Evolutionary conservation across 1,140 invertebrate species (phyloP).

Genomic region (Octopus bimaculoides): DNA sequence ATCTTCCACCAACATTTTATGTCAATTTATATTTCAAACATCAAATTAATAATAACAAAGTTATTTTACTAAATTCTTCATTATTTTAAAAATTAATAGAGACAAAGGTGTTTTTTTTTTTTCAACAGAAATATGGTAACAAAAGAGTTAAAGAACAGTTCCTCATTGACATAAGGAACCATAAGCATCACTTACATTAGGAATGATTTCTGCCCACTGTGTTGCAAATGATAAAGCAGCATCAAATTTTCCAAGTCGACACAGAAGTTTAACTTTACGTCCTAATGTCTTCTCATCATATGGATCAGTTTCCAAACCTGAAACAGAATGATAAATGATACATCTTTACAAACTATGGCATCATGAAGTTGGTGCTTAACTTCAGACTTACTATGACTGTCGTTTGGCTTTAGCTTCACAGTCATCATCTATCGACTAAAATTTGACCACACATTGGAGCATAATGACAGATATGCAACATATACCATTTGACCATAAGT

Average conservation of each 20-base stretch:
- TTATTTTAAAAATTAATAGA: neutral
- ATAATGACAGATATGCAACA: too few relatives aligned
- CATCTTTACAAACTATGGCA: too few relatives aligned
- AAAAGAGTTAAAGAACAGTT: neutral
- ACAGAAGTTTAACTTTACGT: conserved; percentile 50
- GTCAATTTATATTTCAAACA: neutral
- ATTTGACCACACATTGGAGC: too few relatives aligned
- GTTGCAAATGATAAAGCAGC: conserved; percentile 42
- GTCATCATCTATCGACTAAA: too few relatives aligned
- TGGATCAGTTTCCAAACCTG: conserved; percentile 36
- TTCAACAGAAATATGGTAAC: neutral
- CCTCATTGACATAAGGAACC: neutral
- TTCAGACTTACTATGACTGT: too few relatives aligned
- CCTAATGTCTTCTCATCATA: conserved; percentile 45
- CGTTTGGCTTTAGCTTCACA: too few relatives aligned
- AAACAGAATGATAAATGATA: conserved; percentile 2
- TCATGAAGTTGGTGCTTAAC: too few relatives aligned
- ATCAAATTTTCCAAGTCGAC: conserved; percentile 44
- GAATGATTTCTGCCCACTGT: conserved; percentile 39
- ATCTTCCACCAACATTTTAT: too few relatives aligned
- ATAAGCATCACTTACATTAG: conserved; percentile 35
- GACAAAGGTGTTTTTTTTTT: too few relatives aligned
- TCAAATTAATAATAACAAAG: neutral
- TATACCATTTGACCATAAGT: too few relatives aligned
- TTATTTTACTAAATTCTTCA: neutral